Conservation (phyloP, 2,113 vertebrate genomes). For the Camelus bactrianus region DNA sequence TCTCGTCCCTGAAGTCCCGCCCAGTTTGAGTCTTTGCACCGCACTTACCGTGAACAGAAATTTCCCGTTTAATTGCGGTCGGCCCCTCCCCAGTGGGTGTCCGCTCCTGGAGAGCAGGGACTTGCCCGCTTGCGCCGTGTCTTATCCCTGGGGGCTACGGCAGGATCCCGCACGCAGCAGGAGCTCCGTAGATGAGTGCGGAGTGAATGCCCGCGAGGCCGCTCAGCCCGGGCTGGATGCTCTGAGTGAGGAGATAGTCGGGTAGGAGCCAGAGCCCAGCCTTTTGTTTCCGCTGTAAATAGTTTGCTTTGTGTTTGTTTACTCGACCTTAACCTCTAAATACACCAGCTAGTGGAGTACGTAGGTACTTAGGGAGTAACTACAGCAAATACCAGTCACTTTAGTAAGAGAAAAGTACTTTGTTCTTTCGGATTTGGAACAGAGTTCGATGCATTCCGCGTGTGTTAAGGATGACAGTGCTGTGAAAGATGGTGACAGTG, state of each 20-base stretch:
- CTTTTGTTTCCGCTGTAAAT: neutral
- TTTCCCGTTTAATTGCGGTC: neutral
- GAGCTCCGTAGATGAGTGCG: neutral
- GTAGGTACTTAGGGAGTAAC: neutral
- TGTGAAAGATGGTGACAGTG: neutral
- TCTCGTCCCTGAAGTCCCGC: neutral
- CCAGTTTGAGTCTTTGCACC: neutral
- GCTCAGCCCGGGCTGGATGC: neutral
- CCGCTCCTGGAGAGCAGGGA: neutral
- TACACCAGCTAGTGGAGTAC: neutral
- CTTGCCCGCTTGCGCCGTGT: neutral
- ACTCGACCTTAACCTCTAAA: neutral
- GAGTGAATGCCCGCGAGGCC: neutral
- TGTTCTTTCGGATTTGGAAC: neutral
- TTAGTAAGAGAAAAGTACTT: neutral
- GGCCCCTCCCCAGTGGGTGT: neutral
- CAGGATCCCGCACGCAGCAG: neutral
- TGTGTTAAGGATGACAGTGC: rapidly evolving
- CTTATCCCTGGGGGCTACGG: rapidly evolving
- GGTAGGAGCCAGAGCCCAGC: neutral
- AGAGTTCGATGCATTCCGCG: neutral
- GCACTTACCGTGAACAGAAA: neutral
- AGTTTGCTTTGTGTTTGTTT: neutral
- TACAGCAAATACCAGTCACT: neutral
- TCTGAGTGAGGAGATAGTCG: neutral